Evolutionary conservation across 30 jellyfish, hydroid and myxozoan genomes (phyloP).

Genomic region (Hydractinia echinata): DNA sequence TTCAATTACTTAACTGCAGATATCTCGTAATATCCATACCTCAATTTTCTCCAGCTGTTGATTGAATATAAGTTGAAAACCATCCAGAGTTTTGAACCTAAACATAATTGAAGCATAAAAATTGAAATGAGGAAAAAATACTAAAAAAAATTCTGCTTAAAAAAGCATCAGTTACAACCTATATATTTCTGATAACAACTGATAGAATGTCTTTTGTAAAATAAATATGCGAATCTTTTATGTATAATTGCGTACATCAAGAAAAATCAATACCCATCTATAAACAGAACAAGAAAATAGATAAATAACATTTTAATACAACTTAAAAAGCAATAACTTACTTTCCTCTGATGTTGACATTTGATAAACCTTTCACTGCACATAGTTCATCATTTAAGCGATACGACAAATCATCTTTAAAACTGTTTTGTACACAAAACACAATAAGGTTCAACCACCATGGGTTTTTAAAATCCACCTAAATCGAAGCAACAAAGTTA

Average conservation of each 20-base stretch:
- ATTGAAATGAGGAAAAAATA: background rate
- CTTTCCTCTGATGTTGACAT: background rate
- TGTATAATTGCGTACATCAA: no score
- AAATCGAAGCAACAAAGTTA: background rate
- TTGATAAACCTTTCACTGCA: background rate
- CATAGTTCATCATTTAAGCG: background rate
- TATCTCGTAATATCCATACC: background rate
- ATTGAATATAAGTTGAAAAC: background rate
- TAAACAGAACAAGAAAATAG: background rate
- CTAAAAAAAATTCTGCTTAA: background rate
- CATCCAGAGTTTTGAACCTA: slow-evolving; percentile 11
- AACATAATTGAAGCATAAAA: background rate
- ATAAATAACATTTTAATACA: background rate
- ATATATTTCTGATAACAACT: no score
- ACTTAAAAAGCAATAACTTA: background rate
- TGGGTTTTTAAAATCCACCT: slow-evolving; percentile 19
- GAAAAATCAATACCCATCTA: background rate
- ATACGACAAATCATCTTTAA: slow-evolving; percentile 1
- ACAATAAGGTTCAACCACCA: slow-evolving; percentile 19
- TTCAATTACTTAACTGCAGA: background rate
- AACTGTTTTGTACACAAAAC: background rate
- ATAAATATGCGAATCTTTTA: no score
- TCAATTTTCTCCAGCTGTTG: slow-evolving; percentile 12
- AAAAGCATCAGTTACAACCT: no score
- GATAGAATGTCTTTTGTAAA: no score